Evolutionary conservation across 2,888 invertebrate species (phyloP), one percentile per base, ranked within the genome.

Genomic region (Dolichomitus sp.): DNA sequence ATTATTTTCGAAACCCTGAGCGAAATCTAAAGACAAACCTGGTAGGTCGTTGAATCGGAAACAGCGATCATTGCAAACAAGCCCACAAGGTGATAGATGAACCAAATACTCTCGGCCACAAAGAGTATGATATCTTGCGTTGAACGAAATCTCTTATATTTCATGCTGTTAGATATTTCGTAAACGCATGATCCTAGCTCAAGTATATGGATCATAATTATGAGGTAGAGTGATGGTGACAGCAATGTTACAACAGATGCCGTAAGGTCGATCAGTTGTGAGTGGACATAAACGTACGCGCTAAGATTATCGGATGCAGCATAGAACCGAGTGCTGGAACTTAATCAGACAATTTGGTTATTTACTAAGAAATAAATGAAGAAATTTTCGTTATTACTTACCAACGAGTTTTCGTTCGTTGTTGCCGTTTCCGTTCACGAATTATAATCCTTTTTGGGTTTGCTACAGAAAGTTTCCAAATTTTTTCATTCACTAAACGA

Each of bases 11-110:
- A 48, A 48, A 30, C 4, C 0, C n/a, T 30, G 33, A 17, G 63
- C 2, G 4, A 52, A 19, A 5, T 2, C 50, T 0, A 6, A 5
- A 48, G 45, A 14, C 14, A 19, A 17, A 77, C 81, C 84, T 84
- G 82, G 9, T 72, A 63, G 42, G 73, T 54, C 7, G 45, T 63
- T 17, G 59, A 40, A 19, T 76, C 79, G 40, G 75, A 75, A 40
- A 76, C 17, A 30, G 65, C 2, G 17, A 84, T 27, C 23, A 75
- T 66, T 4, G 11, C 48, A 27, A 79, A 11, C 9, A 76, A 45
- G 40, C 45, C 69, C 12, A 54, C 27, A 11, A 74, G 42, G 12
- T 84, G 80, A 1, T 79, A n/a, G 0, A 40, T 11, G n/a, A 84
- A 33, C 73, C 66, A 74, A n/a, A 63, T 57, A 19, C 14, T 19